Evolutionary conservation across 1,140 invertebrate genomes (phyloP).

Genomic region (Atta texana): DNA sequence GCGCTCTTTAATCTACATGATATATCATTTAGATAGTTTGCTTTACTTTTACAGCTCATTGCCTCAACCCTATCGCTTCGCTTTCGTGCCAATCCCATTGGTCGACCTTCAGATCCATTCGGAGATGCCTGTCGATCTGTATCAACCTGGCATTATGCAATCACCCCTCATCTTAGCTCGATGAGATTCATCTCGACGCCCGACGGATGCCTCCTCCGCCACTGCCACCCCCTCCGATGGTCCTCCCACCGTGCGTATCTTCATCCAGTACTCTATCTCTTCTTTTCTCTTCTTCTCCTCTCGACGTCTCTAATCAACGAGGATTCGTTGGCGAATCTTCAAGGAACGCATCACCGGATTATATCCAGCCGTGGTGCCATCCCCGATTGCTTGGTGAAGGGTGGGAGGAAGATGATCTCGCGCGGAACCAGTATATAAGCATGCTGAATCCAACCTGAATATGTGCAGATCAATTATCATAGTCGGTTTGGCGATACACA

Average conservation of each 20-base stretch:
- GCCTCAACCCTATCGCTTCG: slow-evolving; percentile 59
- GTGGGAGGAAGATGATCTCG: slow-evolving; percentile 80
- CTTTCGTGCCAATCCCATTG: slow-evolving; percentile 79
- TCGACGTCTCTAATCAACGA: slow-evolving; percentile 2
- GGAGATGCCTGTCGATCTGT: slow-evolving; percentile 76
- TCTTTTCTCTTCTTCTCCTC: slow-evolving; percentile 16
- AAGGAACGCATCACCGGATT: slow-evolving; percentile 67
- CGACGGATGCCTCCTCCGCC: not conserved
- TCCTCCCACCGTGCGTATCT: slow-evolving; percentile 30
- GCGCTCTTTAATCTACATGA: not conserved
- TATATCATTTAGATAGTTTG: no score
- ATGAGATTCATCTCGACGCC: slow-evolving; percentile 35
- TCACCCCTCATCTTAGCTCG: slow-evolving; percentile 48
- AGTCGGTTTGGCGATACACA: slow-evolving; percentile 68
- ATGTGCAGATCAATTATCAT: slow-evolving; percentile 75
- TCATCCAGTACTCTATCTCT: slow-evolving; percentile 40
- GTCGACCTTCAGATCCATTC: slow-evolving; percentile 76
- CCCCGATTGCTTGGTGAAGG: slow-evolving; percentile 35
- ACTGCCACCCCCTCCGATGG: not conserved
- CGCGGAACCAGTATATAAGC: slow-evolving; percentile 76
- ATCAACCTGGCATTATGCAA: slow-evolving; percentile 74
- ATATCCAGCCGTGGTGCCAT: slow-evolving; percentile 59
- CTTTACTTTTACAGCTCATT: slow-evolving; percentile 29
- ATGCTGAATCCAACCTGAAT: slow-evolving; percentile 68
- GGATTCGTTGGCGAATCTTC: slow-evolving; percentile 64